Conservation (phyloP, 1,140 invertebrate genomes). For the Araneus ventricosus region DNA sequence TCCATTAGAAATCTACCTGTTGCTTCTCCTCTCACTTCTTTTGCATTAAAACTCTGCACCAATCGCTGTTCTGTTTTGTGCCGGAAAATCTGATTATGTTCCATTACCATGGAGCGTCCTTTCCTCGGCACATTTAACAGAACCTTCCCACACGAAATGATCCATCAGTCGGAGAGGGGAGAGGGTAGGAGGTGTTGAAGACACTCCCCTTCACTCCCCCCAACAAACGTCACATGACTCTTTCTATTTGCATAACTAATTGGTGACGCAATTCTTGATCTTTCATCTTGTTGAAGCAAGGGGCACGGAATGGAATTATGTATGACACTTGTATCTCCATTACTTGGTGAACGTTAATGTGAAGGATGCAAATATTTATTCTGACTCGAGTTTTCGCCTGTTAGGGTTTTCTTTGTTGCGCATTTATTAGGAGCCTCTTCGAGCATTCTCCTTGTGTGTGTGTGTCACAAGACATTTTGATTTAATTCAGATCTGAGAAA, state of each 20-base stretch:
- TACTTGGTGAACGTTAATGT: neutral
- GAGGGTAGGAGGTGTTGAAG: neutral
- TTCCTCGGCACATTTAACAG: neutral
- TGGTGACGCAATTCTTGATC: constrained; percentile 14
- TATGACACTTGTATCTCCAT: neutral
- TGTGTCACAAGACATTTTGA: neutral
- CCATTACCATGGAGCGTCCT: neutral
- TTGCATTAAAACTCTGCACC: too few relatives aligned
- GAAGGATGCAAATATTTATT: neutral
- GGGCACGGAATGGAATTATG: neutral
- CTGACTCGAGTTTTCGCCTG: neutral
- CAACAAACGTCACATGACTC: neutral
- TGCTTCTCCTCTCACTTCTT: too few relatives aligned
- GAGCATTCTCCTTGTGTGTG: neutral
- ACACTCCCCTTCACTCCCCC: neutral
- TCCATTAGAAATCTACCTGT: too few relatives aligned
- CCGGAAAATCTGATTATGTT: neutral
- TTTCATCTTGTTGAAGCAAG: neutral
- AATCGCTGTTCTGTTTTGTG: neutral
- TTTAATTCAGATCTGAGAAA: neutral
- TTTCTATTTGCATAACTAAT: constrained; percentile 35
- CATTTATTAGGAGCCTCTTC: neutral
- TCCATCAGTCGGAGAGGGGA: neutral
- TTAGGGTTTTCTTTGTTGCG: neutral
- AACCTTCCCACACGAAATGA: neutral